Base-by-base conservation (phyloP, 2,797 vertebrate species). In the Acipenser transmontanus region DNA sequence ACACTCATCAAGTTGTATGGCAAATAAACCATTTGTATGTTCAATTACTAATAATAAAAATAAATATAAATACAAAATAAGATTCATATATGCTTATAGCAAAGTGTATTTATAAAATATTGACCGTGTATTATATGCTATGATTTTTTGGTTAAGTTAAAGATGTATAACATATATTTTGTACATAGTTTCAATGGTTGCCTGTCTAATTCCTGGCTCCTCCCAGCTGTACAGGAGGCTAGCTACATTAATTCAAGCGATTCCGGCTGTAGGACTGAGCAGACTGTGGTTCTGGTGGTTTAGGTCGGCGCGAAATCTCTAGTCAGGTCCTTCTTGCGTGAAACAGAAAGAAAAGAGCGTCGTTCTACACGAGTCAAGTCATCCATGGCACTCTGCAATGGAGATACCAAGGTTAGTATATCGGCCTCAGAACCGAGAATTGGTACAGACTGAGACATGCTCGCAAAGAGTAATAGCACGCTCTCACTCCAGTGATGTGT, bases 301-400 rank as follows among this genome's bases (percentile, higher is more conserved):
- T 70, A 78, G 81, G 80, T 81, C 72, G 76, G 83, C 79, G 71
- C 47, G 73, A 59, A 68, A 68, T 69, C 60, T 17, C 71, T 67
- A 70, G 57, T 47, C 12, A 52, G 59, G 57, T 69, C n/a, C n/a
- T n/a, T n/a, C n/a, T n/a, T n/a, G n/a, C 60, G 72, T 74, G 77
- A 65, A 79, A 70, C 68, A 74, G 59, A 80, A 75, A 76, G 72
- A 76, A n/a, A 13, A 8, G 73, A 81, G 73, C 73, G 49, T 77
- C 79, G 79, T 77, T 81, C 76, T 81, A 76, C 73, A 80, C 82
- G 86, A 74, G 81, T 74, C 70, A 78, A 73, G 77, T 79, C 83
- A 80, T 85, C 78, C 83, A 98, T 98, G 96, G 96, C 95, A 84
- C 88, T 95, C 81, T 95, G 95, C 87, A 99, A 98, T 92, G 96